These are phyloP conservation scores for Labroides dimidiatus DNA, from an alignment of 2,797 vertebrate genomes.

Conservation along the genomic window DNA sequence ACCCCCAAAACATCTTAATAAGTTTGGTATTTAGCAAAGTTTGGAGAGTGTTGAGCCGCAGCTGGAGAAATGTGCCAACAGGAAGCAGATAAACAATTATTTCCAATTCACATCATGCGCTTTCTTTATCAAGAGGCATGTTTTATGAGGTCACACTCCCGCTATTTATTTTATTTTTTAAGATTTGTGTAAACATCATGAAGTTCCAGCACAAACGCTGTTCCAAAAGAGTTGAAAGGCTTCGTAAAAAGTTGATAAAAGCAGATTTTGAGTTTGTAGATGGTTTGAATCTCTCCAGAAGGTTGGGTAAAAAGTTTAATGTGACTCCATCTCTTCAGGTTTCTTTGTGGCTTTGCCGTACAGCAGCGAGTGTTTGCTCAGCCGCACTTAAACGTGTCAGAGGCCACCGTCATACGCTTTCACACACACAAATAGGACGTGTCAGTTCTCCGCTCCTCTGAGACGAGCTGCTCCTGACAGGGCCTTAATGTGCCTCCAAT, in stretches of 20 bases:
- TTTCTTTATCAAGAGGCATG: slow-evolving; percentile 39
- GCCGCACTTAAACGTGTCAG: slow-evolving; percentile 57
- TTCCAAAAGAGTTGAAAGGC: no score
- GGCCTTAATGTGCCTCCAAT: slow-evolving; percentile 57
- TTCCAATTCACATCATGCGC: slow-evolving; percentile 47
- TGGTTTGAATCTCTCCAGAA: no score
- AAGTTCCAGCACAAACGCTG: no score
- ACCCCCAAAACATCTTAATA: slow-evolving; percentile 21
- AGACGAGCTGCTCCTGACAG: slow-evolving; percentile 55
- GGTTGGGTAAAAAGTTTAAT: no score
- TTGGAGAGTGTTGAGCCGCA: slow-evolving; percentile 22
- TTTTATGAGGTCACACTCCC: slow-evolving; percentile 15
- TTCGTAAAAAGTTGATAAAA: no score
- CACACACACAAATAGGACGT: not conserved
- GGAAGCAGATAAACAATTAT: slow-evolving; percentile 46
- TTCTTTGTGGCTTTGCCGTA: not conserved
- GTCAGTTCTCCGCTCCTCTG: slow-evolving; percentile 42
- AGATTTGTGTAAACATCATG: not conserved
- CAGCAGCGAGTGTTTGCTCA: slow-evolving; percentile 44
- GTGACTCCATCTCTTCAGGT: not conserved
- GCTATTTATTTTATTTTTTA: slow-evolving; percentile 2
- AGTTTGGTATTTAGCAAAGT: slow-evolving; percentile 35
- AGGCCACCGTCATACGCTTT: slow-evolving; percentile 33
- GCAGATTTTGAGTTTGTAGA: no score
- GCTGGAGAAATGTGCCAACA: slow-evolving; percentile 11